Evolutionary conservation across 2,113 vertebrate species (phyloP).

Genomic region (Jacana jacana): DNA sequence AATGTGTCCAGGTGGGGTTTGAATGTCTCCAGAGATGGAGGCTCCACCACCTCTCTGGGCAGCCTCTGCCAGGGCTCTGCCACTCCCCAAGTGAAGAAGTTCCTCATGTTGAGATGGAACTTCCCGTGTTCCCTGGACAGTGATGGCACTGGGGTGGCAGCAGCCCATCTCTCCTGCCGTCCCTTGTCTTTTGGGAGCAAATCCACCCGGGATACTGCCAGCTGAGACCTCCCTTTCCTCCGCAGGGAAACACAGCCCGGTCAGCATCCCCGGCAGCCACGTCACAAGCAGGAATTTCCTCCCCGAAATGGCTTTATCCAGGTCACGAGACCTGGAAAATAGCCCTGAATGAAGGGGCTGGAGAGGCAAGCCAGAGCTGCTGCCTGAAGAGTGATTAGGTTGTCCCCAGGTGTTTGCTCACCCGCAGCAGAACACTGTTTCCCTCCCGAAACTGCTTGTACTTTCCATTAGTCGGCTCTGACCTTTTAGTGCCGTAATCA

Average conservation of each 20-base stretch:
- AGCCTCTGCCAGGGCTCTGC: too few relatives aligned
- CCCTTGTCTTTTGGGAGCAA: neutral
- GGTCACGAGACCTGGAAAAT: neutral
- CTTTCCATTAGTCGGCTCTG: conserved; percentile 65
- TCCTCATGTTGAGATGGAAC: too few relatives aligned
- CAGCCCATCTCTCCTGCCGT: neutral
- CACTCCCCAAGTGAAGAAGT: too few relatives aligned
- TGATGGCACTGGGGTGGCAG: neutral
- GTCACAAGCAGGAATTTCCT: neutral
- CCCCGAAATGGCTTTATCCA: neutral
- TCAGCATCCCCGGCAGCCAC: neutral
- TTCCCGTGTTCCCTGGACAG: too few relatives aligned
- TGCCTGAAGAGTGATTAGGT: conserved; percentile 21
- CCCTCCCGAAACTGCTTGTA: conserved; percentile 46
- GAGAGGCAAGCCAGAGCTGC: conserved; percentile 43
- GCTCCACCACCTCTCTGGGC: too few relatives aligned
- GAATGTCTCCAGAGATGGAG: too few relatives aligned
- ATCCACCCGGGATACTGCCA: fast-evolving
- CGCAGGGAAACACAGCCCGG: fast-evolving
- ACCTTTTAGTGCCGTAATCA: conserved; percentile 68
- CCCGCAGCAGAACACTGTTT: conserved; percentile 20
- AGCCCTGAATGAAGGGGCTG: neutral
- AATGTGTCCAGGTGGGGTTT: too few relatives aligned
- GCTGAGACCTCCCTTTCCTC: neutral
- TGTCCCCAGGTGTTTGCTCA: conserved; percentile 61